A percentile compares a stretch with the other conserved stretches of the same genome.
Conservation (phyloP, 2,797 vertebrate species). For the Chromobotia macracanthus region DNA sequence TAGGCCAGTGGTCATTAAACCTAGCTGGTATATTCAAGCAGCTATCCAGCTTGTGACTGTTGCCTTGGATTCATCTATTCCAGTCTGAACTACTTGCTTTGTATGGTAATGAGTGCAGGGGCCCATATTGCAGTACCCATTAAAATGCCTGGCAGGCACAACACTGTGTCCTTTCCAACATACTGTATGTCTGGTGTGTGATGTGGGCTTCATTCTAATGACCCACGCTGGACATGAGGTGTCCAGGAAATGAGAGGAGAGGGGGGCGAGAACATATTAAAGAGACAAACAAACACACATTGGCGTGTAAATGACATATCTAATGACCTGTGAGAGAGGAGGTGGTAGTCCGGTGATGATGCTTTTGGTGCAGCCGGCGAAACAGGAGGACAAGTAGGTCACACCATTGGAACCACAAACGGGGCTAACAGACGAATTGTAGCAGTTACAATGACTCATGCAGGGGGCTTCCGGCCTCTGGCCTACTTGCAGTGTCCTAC, state of each 20-base stretch:
- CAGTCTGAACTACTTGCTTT: slow-evolving; percentile 19
- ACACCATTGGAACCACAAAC: slow-evolving; percentile 92
- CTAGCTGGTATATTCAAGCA: slow-evolving; percentile 20
- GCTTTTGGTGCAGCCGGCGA: slow-evolving; percentile 88
- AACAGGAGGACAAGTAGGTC: slow-evolving; percentile 97
- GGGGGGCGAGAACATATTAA: slow-evolving; percentile 4
- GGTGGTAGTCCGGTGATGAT: slow-evolving; percentile 58
- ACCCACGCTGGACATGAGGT: slow-evolving; percentile 23
- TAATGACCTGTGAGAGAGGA: slow-evolving; percentile 65
- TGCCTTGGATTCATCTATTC: slow-evolving; percentile 35
- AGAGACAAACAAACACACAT: slow-evolving; percentile 1
- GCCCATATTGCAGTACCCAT: slow-evolving; percentile 45
- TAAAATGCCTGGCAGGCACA: slow-evolving; percentile 41
- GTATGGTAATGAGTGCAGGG: slow-evolving; percentile 46
- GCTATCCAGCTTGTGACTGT: slow-evolving; percentile 23
- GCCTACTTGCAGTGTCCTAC: slow-evolving; percentile 74
- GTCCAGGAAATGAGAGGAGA: not conserved
- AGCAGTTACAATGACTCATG: slow-evolving; percentile 92
- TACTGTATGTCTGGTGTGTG: slow-evolving; percentile 31
- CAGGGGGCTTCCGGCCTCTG: slow-evolving; percentile 85
- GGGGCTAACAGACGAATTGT: slow-evolving; percentile 92
- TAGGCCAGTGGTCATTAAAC: slow-evolving; percentile 11
- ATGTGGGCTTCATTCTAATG: slow-evolving; percentile 30
- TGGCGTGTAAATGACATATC: slow-evolving; percentile 11
- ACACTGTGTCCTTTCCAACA: slow-evolving; percentile 35